Base-by-base conservation (phyloP, 2,888 invertebrate genomes). In the Nemotelus pantherinus region DNA sequence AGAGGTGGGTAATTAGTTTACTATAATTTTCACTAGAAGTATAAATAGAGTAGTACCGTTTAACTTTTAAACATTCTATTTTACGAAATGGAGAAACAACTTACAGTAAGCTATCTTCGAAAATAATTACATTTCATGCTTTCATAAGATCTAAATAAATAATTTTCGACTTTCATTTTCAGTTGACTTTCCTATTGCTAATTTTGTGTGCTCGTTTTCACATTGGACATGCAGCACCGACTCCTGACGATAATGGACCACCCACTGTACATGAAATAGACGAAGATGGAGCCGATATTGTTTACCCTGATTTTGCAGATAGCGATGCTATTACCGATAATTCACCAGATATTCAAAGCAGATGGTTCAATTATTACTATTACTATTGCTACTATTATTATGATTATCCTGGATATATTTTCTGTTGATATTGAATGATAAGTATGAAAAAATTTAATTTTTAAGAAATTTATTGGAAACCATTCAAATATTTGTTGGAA, bases 251-350 rank as follows among this genome's bases (percentile, higher is more conserved):
- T n/a, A 6, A 6, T 3, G 43, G 25, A 7, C 2, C 10, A 9
- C 53, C 44, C 3, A 1, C 9, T 55, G 47, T 47, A 10, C 4
- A 55, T 41, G n/a, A 55, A 7, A 5, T 7, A 41, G 60, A 76
- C 4, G 50, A 39, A 47, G 74, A 60, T 4, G 43, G 63, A 7
- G 3, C n/a, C 3, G 43, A 7, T 2, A 48, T 60, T n/a, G 39
- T 25, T 48, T 74, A 47, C 63, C 60, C 74, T 41, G 74, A 74
- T 48, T 74, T 74, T 9, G 57, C 60, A 48, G 74, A 74, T n/a
- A 25, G 48, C n/a, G 63, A 74, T 5, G 47, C 57, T 2, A 48
- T 63, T 4, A 10, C 48, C 5, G 74, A 60, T 5, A 58, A 47
- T 43, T 2, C 47, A 39, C 5, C 10, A 4, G 63, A 74, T 41